Evolutionary conservation across 23 tunicate genomes (phyloP), one percentile per base, ranked within the genome.

Genomic region (Trididemnum nubilum): DNA sequence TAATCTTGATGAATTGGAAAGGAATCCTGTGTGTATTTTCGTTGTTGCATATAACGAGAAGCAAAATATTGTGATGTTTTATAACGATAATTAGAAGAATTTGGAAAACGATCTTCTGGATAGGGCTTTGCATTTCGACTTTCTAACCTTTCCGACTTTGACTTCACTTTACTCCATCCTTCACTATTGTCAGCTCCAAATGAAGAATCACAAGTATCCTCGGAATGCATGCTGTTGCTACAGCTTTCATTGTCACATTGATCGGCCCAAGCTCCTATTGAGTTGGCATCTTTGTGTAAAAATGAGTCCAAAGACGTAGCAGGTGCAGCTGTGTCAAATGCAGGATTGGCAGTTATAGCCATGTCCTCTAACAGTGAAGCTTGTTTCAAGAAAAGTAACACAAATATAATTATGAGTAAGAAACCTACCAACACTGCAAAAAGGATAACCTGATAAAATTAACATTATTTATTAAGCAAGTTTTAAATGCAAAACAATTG

Each of bases 101-200:
- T 3, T 61, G 5, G 67, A 61, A 12, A 12, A 4, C 67, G 28
- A 49, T 63, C 27, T 7, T 18, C 28, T 63, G 23, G 23, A 63
- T 23, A 15, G 25, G 23, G 24, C 7, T 63, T 63, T 21, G 24
- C 4, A 31, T 5, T 67, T 38, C 58, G 58, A 73, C 28, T 51
- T 58, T 85, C 90, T 33, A 70, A 57, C 39, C 69, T 81, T 3
- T 73, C 86, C 22, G 74, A 27, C 52, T 87, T 87, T 73, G 64
- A 72, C 66, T 69, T 85, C 21, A 91, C 97, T 57, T 69, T 82
- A 67, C 58, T 91, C 97, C 97, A 91, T 32, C 90, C 97, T 57
- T 86, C 90, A 0, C 31, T 82, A 22, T 34, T 35, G n/a, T 78
- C 64, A 36, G 27, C 73, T n/a, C 18, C 33, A 31, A 33, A 67